Conservation (phyloP, 2,113 vertebrate genomes). For the Strix aluco region DNA sequence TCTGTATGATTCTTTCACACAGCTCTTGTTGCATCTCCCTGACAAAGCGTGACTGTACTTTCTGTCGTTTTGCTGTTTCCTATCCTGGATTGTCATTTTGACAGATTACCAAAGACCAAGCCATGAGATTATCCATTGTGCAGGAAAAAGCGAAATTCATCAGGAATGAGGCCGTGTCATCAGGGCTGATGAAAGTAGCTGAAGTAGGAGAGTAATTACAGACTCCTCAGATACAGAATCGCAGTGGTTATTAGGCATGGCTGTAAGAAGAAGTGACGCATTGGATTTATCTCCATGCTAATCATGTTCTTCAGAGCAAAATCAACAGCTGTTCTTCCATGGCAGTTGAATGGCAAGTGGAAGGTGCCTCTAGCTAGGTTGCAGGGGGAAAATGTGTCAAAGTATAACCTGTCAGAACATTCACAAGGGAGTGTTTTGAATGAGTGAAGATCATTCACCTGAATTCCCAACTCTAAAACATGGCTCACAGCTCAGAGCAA, state of each 20-base stretch:
- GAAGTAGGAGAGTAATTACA: constrained; percentile 56
- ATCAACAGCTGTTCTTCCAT: constrained; percentile 64
- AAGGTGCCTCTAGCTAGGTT: constrained; percentile 63
- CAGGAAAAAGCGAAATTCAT: constrained; percentile 17
- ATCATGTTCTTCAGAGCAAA: constrained; percentile 69
- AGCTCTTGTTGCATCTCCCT: constrained; percentile 31
- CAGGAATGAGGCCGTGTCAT: constrained; percentile 33
- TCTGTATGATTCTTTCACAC: neutral
- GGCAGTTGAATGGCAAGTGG: constrained; percentile 67
- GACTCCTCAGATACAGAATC: neutral
- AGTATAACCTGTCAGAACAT: constrained; percentile 61
- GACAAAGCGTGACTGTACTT: constrained; percentile 12
- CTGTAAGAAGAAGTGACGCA: constrained; percentile 36
- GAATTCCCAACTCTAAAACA: constrained; percentile 55
- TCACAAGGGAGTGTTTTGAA: constrained; percentile 58
- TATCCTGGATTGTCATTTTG: constrained; percentile 47
- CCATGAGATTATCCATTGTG: constrained; percentile 47
- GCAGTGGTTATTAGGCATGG: constrained; percentile 47
- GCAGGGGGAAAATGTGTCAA: constrained; percentile 63
- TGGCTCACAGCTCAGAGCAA: constrained; percentile 41
- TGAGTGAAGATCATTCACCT: constrained; percentile 62
- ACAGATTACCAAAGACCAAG: constrained; percentile 45
- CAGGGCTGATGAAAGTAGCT: constrained; percentile 52
- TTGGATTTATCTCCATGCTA: constrained; percentile 67
- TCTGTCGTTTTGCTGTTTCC: constrained; percentile 50